Evolutionary conservation across 2,113 vertebrate genomes (phyloP).

Genomic region (Epinephelus moara): DNA sequence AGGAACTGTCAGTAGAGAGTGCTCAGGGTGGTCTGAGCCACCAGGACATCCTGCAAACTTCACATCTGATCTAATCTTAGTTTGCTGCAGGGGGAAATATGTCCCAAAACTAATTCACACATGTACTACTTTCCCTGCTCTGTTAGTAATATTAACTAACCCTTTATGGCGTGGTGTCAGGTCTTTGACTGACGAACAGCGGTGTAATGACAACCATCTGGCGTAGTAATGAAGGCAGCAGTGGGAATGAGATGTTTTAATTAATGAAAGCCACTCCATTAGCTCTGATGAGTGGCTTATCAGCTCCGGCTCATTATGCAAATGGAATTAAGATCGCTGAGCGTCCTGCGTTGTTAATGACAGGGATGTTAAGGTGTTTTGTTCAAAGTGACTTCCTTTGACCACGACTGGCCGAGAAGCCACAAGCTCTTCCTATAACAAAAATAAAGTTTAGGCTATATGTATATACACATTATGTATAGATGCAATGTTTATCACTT

Average conservation of each 20-base stretch:
- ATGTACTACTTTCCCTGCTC: conserved; percentile 39
- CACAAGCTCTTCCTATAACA: background rate
- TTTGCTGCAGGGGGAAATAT: conserved; percentile 50
- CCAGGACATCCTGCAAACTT: conserved; percentile 43
- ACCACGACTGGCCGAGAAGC: conserved; percentile 25
- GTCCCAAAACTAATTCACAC: conserved; percentile 51
- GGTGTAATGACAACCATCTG: conserved; percentile 86
- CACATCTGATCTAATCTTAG: conserved; percentile 58
- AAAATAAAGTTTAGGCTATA: background rate
- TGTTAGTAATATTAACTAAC: conserved; percentile 71
- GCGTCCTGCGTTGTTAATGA: conserved; percentile 79
- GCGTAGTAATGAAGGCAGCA: conserved; percentile 83
- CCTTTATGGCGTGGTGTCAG: conserved; percentile 59
- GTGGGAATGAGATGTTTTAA: conserved; percentile 86
- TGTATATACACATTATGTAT: background rate
- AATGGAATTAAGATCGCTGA: conserved; percentile 83
- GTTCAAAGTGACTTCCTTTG: conserved; percentile 69
- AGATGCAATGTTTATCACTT: background rate
- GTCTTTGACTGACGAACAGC: conserved; percentile 78
- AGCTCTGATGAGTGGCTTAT: conserved; percentile 86
- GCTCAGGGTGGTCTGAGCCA: conserved; percentile 28
- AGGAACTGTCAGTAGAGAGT: background rate
- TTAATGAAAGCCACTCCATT: conserved; percentile 88
- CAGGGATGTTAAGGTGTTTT: conserved; percentile 68
- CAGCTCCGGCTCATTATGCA: conserved; percentile 86